These are phyloP conservation scores for Sigmodon hispidus DNA, from an alignment of 2,113 vertebrate species.

Conservation along the genomic window DNA sequence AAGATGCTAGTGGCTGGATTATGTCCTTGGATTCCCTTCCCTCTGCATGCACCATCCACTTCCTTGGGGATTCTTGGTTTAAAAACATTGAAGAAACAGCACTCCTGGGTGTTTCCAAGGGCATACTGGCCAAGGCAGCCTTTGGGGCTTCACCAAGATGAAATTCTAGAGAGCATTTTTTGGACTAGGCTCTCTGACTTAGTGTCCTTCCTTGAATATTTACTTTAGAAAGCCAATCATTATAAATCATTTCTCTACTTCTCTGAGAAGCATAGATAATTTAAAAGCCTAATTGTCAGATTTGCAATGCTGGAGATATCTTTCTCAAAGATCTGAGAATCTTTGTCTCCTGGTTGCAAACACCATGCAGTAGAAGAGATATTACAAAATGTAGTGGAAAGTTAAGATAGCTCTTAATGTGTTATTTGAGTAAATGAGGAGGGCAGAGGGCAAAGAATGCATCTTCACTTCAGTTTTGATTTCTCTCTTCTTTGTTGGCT, in stretches of 20 bases:
- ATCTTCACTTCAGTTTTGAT: not conserved
- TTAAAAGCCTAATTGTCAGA: not conserved
- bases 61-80: not conserved
- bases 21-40: not conserved
- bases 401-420: not conserved
- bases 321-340: not conserved
- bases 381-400: not conserved
- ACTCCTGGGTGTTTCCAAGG: not conserved
- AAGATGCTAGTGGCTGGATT: not conserved
- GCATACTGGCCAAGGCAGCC: not conserved
- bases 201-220: not conserved
- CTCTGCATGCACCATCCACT: not conserved
- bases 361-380: not conserved
- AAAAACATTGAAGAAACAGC: not conserved
- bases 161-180: not conserved
- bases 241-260: not conserved
- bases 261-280: not conserved
- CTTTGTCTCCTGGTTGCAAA: not conserved
- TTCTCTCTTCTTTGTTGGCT: not conserved
- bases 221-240: not conserved
- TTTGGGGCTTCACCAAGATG: not conserved
- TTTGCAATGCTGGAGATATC: not conserved
- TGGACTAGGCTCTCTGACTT: not conserved
- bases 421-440: not conserved
- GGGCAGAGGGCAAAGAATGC: not conserved